phyloP scores from a whole-genome alignment of 2,113 vertebrate genomes.

The Lycocorax pyrrhopterus region DNA sequence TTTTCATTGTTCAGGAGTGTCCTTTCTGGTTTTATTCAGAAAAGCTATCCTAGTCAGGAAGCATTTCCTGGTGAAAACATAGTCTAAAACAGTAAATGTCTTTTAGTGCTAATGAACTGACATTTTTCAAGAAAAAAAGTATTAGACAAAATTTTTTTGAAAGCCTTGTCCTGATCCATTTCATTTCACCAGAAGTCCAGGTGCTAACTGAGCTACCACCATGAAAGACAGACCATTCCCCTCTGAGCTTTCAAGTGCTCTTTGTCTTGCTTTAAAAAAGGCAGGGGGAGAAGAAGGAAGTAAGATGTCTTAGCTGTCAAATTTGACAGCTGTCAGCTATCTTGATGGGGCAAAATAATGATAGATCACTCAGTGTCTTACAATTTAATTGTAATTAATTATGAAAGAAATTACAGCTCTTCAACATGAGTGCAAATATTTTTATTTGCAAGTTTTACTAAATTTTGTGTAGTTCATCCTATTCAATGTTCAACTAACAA shows the following conservation, averaged over 20 bases:
- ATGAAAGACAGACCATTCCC: not conserved
- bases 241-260: not conserved
- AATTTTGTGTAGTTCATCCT: conserved; percentile 2
- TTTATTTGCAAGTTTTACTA: conserved; percentile 59
- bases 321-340: conserved; percentile 37
- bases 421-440: conserved; percentile 60
- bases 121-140: not conserved
- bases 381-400: conserved; percentile 53
- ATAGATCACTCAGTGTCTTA: conserved; percentile 22
- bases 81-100: not conserved
- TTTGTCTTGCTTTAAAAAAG: not conserved
- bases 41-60: not conserved
- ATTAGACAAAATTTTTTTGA: not conserved
- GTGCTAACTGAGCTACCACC: not conserved
- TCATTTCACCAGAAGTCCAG: not conserved
- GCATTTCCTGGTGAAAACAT: not conserved
- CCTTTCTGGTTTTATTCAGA: conserved; percentile 38
- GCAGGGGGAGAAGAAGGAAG: not conserved
- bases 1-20: conserved; percentile 17
- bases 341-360: conserved; percentile 8
- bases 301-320: not conserved
- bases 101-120: conserved; percentile 35
- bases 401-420: conserved; percentile 49
- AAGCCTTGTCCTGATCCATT: not conserved
- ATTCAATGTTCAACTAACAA: conserved; percentile 27